Evolutionary conservation across 2,113 vertebrate genomes (phyloP).

Genomic region (Myotis yumanensis): DNA sequence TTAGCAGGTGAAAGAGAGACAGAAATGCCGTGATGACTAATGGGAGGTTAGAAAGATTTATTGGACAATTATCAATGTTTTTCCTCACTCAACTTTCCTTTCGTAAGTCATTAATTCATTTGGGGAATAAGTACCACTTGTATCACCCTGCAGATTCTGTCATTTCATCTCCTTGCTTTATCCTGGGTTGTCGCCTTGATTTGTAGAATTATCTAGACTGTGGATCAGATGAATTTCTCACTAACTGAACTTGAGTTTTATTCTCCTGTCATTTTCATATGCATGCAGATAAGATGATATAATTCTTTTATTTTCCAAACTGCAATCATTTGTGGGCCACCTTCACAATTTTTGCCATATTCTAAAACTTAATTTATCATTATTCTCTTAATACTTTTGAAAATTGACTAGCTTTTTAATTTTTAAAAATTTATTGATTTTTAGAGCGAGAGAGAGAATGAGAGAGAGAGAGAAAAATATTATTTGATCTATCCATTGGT

Average conservation of each 20-base stretch:
- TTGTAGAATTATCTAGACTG: neutral
- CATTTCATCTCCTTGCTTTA: neutral
- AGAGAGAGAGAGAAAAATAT: neutral
- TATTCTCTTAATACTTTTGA: neutral
- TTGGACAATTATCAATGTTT: constrained; percentile 71
- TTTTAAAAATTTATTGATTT: neutral
- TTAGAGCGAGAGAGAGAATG: neutral
- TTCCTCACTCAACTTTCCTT: constrained; percentile 63
- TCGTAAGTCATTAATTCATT: constrained; percentile 68
- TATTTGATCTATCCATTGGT: neutral
- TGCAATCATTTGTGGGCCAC: neutral
- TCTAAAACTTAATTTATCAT: neutral
- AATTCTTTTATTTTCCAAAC: neutral
- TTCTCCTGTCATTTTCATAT: neutral
- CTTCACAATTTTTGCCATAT: neutral
- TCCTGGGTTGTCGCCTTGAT: constrained; percentile 14
- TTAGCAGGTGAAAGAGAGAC: neutral
- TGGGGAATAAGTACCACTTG: constrained; percentile 24
- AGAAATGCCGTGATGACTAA: constrained; percentile 44
- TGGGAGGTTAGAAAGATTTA: constrained; percentile 73
- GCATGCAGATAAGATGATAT: neutral
- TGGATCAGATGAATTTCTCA: neutral
- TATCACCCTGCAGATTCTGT: neutral
- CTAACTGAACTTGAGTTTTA: neutral
- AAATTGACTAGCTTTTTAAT: neutral